Evolutionary conservation across 92 coral and sea anemone species (phyloP).

Genomic region (Heliopora coerulea): DNA sequence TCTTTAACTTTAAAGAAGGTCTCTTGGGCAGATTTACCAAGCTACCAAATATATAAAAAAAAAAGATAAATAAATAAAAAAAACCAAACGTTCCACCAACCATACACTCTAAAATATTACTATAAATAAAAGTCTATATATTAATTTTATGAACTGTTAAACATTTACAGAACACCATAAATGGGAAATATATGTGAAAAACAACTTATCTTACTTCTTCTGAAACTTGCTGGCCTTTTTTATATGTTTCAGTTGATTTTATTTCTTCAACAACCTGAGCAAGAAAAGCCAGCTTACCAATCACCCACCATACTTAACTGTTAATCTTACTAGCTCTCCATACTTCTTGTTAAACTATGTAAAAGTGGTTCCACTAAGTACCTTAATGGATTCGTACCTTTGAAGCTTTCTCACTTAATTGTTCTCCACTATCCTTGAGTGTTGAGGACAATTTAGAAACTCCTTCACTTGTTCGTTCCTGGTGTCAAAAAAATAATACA

Average conservation of each 20-base stretch:
- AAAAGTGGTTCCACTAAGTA: no score
- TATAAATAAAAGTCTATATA: not conserved
- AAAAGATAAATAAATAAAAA: not conserved
- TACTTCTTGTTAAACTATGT: no score
- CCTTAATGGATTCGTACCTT: no score
- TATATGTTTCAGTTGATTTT: conserved; percentile 76
- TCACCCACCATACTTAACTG: not conserved
- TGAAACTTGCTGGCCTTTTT: conserved; percentile 81
- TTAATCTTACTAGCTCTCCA: no score
- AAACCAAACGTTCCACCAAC: not conserved
- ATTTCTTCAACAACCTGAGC: conserved; percentile 79
- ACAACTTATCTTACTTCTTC: conserved; percentile 66
- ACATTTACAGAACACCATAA: no score
- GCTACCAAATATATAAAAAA: conserved; percentile 43
- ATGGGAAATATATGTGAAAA: not conserved
- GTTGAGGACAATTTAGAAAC: conserved; percentile 67
- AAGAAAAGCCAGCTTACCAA: not conserved
- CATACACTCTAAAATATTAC: no score
- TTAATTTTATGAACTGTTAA: no score
- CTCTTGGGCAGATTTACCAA: conserved; percentile 90
- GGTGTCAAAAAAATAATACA: not conserved
- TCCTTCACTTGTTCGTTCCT: conserved; percentile 52
- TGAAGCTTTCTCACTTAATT: conserved; percentile 72
- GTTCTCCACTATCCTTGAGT: conserved; percentile 68
- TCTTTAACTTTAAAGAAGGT: conserved; percentile 93